These are phyloP conservation scores for Phortica magna DNA, from an alignment of 2,888 invertebrate species.

Conservation along the genomic window DNA sequence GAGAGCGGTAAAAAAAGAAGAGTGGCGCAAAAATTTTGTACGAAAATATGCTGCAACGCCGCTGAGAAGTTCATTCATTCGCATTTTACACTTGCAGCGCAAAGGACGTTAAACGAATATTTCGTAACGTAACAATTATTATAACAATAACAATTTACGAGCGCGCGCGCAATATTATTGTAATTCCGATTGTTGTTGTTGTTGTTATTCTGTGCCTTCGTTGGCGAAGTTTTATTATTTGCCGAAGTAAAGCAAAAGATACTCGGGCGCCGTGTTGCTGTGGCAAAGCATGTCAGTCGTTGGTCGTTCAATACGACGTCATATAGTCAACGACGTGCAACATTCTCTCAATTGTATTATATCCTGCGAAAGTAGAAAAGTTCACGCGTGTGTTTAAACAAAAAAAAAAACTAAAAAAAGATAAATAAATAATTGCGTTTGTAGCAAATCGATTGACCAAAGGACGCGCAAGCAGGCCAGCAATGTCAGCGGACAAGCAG, in stretches of 20 bases:
- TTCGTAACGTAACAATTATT: background rate
- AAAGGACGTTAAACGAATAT: conserved; percentile 63
- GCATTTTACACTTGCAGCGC: conserved; percentile 71
- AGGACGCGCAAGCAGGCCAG: conserved; percentile 10
- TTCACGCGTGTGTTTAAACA: background rate
- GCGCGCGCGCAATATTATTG: background rate
- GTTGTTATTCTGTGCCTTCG: background rate
- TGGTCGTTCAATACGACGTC: background rate
- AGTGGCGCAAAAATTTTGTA: background rate
- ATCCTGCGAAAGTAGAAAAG: background rate
- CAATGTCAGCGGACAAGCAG: conserved; percentile 63
- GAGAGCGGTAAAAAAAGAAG: background rate
- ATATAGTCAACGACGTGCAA: background rate
- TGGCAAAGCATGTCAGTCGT: conserved; percentile 16
- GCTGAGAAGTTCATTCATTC: conserved; percentile 59
- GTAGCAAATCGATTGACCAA: background rate
- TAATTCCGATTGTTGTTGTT: too few species aligned
- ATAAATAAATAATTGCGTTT: background rate
- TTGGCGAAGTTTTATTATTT: conserved; percentile 7
- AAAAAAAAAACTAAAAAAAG: background rate
- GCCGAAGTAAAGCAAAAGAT: too few species aligned
- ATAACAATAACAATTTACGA: background rate
- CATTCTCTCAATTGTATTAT: background rate
- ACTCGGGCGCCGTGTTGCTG: too few species aligned
- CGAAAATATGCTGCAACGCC: background rate